A percentile compares a stretch with the other conserved stretches of the same genome.
phyloP scores from a whole-genome alignment of 2,113 vertebrate genomes.

The Sinocyclocheilus grahami region DNA sequence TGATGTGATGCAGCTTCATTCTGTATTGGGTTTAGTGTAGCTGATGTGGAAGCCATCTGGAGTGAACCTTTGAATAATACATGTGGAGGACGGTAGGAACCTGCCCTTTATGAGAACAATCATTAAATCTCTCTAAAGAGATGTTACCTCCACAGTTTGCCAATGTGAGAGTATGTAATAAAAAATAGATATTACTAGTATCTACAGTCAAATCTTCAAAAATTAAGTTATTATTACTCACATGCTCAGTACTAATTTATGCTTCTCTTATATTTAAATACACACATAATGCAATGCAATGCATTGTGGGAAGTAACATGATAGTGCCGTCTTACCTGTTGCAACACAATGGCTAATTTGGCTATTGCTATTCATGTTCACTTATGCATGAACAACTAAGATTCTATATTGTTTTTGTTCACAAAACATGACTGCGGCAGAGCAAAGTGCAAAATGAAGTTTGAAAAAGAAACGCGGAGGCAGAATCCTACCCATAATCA shows the following conservation, averaged over 20 bases:
- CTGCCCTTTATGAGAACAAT: constrained; percentile 14
- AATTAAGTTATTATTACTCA: too few relatives aligned
- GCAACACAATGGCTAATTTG: neutral
- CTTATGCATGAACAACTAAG: neutral
- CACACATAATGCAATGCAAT: neutral
- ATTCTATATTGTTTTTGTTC: neutral
- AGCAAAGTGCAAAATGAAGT: neutral
- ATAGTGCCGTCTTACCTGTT: neutral
- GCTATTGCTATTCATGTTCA: neutral
- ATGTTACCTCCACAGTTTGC: neutral
- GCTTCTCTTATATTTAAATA: neutral
- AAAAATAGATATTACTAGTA: neutral
- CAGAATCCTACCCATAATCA: constrained; percentile 66
- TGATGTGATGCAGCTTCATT: neutral
- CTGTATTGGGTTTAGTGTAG: neutral
- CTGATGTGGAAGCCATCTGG: constrained; percentile 6
- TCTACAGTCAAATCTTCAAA: neutral
- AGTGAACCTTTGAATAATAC: constrained; percentile 31
- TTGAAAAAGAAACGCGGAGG: neutral
- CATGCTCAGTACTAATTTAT: neutral
- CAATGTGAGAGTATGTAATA: neutral
- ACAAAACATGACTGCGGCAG: neutral
- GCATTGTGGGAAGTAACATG: constrained; percentile 19
- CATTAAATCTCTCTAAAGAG: neutral
- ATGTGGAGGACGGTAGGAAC: neutral